phyloP scores from a whole-genome alignment of 2,113 vertebrate species.

The Daphoenositta chrysoptera region DNA sequence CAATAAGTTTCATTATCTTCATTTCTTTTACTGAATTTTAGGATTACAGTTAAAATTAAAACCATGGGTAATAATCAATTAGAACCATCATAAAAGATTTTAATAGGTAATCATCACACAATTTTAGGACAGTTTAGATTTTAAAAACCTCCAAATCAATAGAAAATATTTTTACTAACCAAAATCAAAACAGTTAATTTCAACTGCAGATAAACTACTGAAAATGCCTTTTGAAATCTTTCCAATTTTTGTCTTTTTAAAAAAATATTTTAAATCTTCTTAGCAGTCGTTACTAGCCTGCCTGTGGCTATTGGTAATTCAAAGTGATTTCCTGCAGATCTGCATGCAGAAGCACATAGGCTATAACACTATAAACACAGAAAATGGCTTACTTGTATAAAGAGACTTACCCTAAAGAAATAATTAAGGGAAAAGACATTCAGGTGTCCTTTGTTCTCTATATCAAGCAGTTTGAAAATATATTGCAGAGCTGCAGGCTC shows the following conservation, averaged over 20 bases:
- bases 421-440: constrained; percentile 98
- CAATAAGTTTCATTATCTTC: background rate
- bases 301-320: constrained; percentile 18
- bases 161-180: background rate
- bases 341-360: constrained; percentile 39
- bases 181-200: constrained; percentile 4
- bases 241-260: background rate
- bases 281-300: constrained; percentile 18
- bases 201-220: background rate
- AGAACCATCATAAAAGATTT: background rate
- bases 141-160: background rate
- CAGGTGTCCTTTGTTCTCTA: constrained; percentile 93
- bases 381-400: constrained; percentile 51
- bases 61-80: background rate
- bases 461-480: constrained; percentile 97
- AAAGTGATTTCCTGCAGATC: constrained; percentile 43
- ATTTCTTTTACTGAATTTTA: background rate
- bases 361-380: constrained; percentile 35
- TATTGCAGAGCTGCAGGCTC: constrained; percentile 96
- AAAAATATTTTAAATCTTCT: constrained; percentile 25
- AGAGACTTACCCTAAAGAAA: constrained; percentile 91
- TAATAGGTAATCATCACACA: background rate
- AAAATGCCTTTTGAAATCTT: constrained; percentile 40
- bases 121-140: background rate
- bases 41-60: background rate